Evolutionary conservation across 2,888 invertebrate species (phyloP), one percentile per base, ranked within the genome.

Genomic region (Alviniconcha strummeri): DNA sequence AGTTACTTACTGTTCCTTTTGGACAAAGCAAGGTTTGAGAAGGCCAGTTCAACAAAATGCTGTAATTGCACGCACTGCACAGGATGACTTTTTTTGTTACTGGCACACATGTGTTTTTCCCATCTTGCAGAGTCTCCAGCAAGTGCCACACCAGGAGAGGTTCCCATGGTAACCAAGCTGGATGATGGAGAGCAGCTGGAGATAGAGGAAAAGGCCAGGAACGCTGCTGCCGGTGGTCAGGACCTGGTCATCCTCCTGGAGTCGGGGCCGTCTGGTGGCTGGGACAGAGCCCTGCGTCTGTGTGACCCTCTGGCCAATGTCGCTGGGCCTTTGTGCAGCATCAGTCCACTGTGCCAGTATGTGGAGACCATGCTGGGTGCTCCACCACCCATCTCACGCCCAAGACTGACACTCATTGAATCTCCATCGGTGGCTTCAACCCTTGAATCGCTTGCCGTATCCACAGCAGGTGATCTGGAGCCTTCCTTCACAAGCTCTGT

Each of bases 111-210:
- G 81, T 9, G 77, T 69, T 6, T 52, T 84, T 60, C 60, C 4
- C 15, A n/a, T 64, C n/a, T 75, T 11, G 69, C 72, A 80, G 84
- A 17, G 15, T 11, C 76, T 0, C 19, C 80, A 55, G 17, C 74
- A 11, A 78, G 78, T 15, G 72, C 84, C 15, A 75, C 84, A 52
- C 71, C 85, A n/a, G 72, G 84, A 17, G 88, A 87, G 78, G 72
- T 87, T 11, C 86, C 88, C 52, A 89, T 91, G 52, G 90, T 92
- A 15, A 89, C 89, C 56, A 91, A 90, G 76, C 84, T 92, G 19
- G 89, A 89, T 67, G 91, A 91, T 76, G 87, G 90, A 84, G 91
- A 92, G 72, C 91, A 92, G 85, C 74, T 84, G 56, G 86, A 82
- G 64, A 69, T 17, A 17, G 78, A 84, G 72, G 81, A 81, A 52